These are phyloP conservation scores for Athene cunicularia DNA, from an alignment of 2,113 vertebrate species.

Conservation along the genomic window DNA sequence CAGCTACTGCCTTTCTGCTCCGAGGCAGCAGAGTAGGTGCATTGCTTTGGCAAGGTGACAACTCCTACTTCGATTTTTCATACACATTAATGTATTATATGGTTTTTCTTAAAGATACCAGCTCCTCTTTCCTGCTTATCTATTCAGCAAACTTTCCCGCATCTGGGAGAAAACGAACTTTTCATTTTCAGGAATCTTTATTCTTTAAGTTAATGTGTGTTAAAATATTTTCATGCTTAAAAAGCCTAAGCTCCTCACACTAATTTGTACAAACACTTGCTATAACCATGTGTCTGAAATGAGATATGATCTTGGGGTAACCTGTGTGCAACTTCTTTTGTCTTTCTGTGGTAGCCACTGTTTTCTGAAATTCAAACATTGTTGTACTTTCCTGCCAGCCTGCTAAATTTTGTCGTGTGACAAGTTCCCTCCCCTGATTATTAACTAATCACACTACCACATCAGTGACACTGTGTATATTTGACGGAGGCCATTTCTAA, in stretches of 20 bases:
- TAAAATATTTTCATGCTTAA: conserved; percentile 14
- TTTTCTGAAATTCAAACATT: neutral
- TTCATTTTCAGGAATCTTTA: conserved; percentile 31
- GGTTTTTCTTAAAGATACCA: neutral
- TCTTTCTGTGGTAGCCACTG: neutral
- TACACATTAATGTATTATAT: neutral
- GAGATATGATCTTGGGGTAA: neutral
- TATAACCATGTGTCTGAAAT: neutral
- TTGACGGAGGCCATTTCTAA: neutral
- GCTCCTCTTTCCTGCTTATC: neutral
- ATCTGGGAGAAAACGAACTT: neutral
- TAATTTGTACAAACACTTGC: neutral
- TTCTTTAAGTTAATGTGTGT: conserved; percentile 10
- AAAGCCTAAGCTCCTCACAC: neutral
- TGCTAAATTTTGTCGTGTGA: neutral
- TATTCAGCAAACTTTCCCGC: neutral
- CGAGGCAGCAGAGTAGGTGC: neutral
- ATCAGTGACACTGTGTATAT: neutral
- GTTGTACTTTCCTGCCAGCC: neutral
- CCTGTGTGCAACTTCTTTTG: neutral
- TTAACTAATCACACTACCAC: neutral
- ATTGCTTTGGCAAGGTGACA: conserved; percentile 2
- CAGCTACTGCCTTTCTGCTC: conserved; percentile 11
- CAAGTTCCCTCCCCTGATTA: neutral
- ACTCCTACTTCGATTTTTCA: neutral